Evolutionary conservation across 2,113 vertebrate genomes (phyloP), one percentile per base, ranked within the genome.

Genomic region (Brevimyrus niger): DNA sequence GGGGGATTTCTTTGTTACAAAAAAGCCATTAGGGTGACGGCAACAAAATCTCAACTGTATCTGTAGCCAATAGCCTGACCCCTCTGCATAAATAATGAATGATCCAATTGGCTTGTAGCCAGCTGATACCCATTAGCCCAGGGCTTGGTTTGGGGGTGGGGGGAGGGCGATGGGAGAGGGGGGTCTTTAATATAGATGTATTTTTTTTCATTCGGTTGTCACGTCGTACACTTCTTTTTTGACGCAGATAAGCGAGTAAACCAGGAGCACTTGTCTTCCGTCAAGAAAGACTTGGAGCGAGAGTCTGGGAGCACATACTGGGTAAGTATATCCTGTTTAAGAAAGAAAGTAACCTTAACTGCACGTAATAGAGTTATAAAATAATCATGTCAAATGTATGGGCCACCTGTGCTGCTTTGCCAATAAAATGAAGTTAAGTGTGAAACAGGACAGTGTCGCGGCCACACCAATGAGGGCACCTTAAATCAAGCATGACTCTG

Each of bases 21-120:
- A 61, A 84, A 85, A 84, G 38, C 48, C 47, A n/a, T 44, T 84
- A n/a, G 35, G 50, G 4, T n/a, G 50, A 89, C n/a, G 7, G 80
- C 38, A 89, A 89, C 47, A 85, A 61, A 89, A 51, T 55, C 76
- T 89, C 53, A 46, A 83, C 23, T 47, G 11, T 85, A 50, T 89
- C 50, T 58, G 53, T 85, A 61, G 82, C 80, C 80, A 85, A 89
- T 89, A 85, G 38, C 51, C 76, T 89, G 23, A 83, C 17, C 51
- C 82, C 53, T 11, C 80, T 85, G 38, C 35, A 73, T 53, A 87
- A 87, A 76, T 90, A 90, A 27, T 80, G 48, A 73, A 73, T 86
- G 58, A 80, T 44, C 58, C 35, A 51, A 44, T 87, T 87, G 65
- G 44, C 21, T 53, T 87, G 46, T 87, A 19, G 47, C 46, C 55